Evolutionary conservation across 2,797 vertebrate genomes (phyloP), one percentile per base, ranked within the genome.

Genomic region (Sebastes dallii): DNA sequence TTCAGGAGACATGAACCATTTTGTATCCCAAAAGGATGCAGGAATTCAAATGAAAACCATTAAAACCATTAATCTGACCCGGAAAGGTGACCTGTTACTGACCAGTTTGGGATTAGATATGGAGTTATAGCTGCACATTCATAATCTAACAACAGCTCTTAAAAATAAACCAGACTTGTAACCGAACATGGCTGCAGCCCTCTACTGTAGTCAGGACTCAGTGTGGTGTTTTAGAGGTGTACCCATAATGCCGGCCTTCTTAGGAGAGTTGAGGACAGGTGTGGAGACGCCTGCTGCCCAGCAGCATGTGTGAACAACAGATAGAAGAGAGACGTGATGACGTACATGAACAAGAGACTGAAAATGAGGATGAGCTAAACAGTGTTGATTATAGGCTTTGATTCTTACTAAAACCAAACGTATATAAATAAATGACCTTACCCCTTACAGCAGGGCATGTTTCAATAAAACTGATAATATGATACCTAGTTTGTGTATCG

Each of bases 231-330:
- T 32, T 34, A 12, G n/a, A 52, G 32, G 42, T 60, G 8, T 86
- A 91, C 89, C 88, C 67, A 14, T 79, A 42, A 75, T 2, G 74
- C 7, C 34, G 86, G 82, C 55, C 86, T 90, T 93, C 88, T 85
- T 87, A 61, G 88, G 86, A 56, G 88, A 80, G 52, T 60, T 32
- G 86, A 84, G 86, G 5, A 68, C 70, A 66, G 89, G 68, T 12
- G 83, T 77, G 69, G 84, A 54, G 83, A 64, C 5, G 29, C 61
- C 77, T 74, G 78, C 66, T 64, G 72, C 60, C 75, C 78, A 56
- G 79, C 78, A 87, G 80, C 60, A 71, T 79, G 83, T 30, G 46
- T 68, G 78, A 66, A 56, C 25, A 30, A 54, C 29, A 84, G 52
- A 52, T 3, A 56, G 36, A 52, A n/a, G 34, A 72, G 50, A 86